Evolutionary conservation across 2,113 vertebrate species (phyloP), one percentile per base, ranked within the genome.

Genomic region (Danio rerio): DNA sequence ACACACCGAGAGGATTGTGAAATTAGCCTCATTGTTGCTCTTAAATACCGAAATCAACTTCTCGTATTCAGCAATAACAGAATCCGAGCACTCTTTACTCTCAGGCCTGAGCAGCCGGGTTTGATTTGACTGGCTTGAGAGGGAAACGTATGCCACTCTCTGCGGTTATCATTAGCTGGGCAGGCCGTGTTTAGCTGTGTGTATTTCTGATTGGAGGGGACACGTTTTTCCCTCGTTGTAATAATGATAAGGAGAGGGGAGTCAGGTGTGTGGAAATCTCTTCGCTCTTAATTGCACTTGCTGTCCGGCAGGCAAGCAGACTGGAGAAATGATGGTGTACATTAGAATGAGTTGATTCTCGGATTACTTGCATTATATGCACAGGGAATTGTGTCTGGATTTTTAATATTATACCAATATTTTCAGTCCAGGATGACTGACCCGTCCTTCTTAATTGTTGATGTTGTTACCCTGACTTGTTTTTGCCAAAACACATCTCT

Each of bases 241-340:
- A 56, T 66, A 62, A 47, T 73, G 21, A 85, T 55, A 71, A 68
- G 52, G 66, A 81, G 50, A 82, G 81, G 49, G 49, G 69, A 87
- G 55, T 86, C 82, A 81, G 87, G 84, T 85, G 79, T 85, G 81
- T 78, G 82, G 53, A 61, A 85, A 86, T 73, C 84, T 66, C 73
- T 65, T n/a, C 45, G 18, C 50, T 53, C 61, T 61, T 81, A 87
- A 86, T 83, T 81, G 63, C 70, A 31, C 75, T 85, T 61, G 50
- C 21, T 50, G 75, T 77, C 20, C 63, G 11, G 63, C 31, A 56
- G 65, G 59, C 20, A 70, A 50, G 42, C 53, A 63, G 59, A 9
- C 6, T 20, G 31, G 53, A 20, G 8, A 59, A 20, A 43, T 31
- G 12, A n/a, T 52, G 70, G 42, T 62, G 66, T 76, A 62, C n/a